These are phyloP conservation scores for Chelmon rostratus DNA, from an alignment of 2,797 vertebrate species.

Conservation along the genomic window DNA sequence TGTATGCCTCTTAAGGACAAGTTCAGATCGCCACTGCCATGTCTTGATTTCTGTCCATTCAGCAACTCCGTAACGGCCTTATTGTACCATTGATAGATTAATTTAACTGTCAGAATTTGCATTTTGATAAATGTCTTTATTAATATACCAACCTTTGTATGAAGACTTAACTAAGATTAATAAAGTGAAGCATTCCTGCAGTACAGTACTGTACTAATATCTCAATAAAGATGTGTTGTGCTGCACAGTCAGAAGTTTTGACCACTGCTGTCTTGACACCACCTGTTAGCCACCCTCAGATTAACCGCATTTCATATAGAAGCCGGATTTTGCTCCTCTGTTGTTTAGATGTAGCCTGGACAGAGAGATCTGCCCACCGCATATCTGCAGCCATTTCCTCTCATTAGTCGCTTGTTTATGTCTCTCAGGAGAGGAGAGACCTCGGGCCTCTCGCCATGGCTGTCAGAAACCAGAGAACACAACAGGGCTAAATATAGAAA, in stretches of 20 bases:
- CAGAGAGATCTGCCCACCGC: conserved; percentile 17
- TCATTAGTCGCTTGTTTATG: conserved; percentile 65
- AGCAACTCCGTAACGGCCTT: conserved; percentile 66
- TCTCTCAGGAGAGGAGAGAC: conserved; percentile 30
- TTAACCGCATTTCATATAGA: conserved; percentile 9
- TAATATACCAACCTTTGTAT: conserved; percentile 71
- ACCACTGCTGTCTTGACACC: conserved; percentile 6
- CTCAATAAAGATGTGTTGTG: conserved; percentile 63
- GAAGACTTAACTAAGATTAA: conserved; percentile 66
- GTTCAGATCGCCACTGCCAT: conserved; percentile 53
- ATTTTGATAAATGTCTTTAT: conserved; percentile 75
- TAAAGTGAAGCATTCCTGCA: conserved; percentile 73
- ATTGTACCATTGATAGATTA: conserved; percentile 51
- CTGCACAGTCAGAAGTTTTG: conserved; percentile 40
- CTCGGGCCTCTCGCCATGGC: conserved; percentile 42
- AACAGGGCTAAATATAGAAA: conserved; percentile 73
- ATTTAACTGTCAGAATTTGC: conserved; percentile 67
- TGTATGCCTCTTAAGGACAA: conserved; percentile 52
- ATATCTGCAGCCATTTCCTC: conserved; percentile 56
- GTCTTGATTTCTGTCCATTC: conserved; percentile 56
- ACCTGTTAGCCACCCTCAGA: neutral
- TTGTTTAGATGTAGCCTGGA: conserved; percentile 11
- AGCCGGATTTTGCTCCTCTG: neutral
- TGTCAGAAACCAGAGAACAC: conserved; percentile 51
- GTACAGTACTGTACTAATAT: conserved; percentile 50